Base-by-base conservation (phyloP, 2,113 vertebrate species). In the Nansenia antarctica region DNA sequence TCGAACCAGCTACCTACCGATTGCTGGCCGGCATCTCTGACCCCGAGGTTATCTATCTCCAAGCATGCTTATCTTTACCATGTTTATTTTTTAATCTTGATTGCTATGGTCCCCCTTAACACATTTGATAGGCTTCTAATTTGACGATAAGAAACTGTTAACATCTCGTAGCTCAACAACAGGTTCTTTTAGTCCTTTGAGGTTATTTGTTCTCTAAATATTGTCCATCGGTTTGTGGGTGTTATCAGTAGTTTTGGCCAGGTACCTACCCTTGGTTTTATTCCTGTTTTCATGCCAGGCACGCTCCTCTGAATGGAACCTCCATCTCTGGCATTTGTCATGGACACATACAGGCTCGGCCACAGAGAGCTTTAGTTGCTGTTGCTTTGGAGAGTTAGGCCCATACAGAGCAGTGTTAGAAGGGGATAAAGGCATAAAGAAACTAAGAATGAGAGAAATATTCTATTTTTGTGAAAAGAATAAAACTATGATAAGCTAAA, bases 221-320 rank as follows among this genome's bases (percentile, higher is more conserved):
- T 82, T 80, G 80, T 84, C 75, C 67, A 71, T 65, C 62, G 71
- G 65, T 45, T 54, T 30, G 4, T 59, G 63, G 81, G 81, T 87
- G 69, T 84, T 83, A 79, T 84, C 82, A 67, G 73, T 69, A 15
- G 73, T 82, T 79, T 70, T 88, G 82, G 82, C 79, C 74, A n/a
- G n/a, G n/a, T n/a, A n/a, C n/a, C n/a, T n/a, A n/a, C n/a, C n/a
- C n/a, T n/a, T n/a, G n/a, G n/a, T n/a, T n/a, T n/a, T n/a, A n/a
- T 78, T 70, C 65, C 74, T 84, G 75, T 12, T 84, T 84, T 82
- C 77, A 79, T 83, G 82, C 77, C 70, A 85, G 64, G 65, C 78
- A 73, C 74, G 72, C 76, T 78, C 75, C 27, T 67, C 62, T 83
- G 69, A 75, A 79, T 82, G 69, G n/a, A 47, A n/a, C 14, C 42